Conservation (phyloP, 2,888 invertebrate genomes). For the Tanypteryx hageni region DNA sequence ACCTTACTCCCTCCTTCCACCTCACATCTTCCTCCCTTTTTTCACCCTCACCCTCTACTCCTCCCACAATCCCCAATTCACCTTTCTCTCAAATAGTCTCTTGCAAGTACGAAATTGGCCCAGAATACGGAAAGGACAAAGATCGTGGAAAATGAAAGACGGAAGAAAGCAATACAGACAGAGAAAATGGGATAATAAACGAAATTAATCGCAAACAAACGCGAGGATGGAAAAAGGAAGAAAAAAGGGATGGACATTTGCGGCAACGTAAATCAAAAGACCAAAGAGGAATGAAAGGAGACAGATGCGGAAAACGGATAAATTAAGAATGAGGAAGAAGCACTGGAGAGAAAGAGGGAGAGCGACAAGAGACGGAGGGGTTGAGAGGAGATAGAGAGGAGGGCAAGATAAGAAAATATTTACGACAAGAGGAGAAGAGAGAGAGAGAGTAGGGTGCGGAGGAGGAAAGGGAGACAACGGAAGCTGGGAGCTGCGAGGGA, state of each 20-base stretch:
- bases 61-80: not conserved
- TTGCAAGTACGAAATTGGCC: not conserved
- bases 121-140: not conserved
- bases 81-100: not conserved
- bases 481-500: not conserved
- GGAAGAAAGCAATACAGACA: not conserved
- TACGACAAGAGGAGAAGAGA: not conserved
- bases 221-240: no score
- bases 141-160: not conserved
- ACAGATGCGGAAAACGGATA: not conserved
- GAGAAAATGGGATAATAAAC: not conserved
- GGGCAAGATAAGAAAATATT: slow-evolving; percentile 20
- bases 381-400: not conserved
- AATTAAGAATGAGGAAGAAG: no score
- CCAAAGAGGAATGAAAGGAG: not conserved
- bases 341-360: no score
- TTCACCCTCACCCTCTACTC: not conserved
- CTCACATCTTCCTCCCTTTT: not conserved
- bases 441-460: not conserved
- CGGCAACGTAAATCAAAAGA: no score
- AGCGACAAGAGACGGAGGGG: not conserved
- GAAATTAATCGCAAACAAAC: not conserved
- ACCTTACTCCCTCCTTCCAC: not conserved
- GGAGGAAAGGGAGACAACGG: not conserved
- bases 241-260: no score